Evolutionary conservation across 2,113 vertebrate genomes (phyloP).

Genomic region (Brienomyrus brachyistius): DNA sequence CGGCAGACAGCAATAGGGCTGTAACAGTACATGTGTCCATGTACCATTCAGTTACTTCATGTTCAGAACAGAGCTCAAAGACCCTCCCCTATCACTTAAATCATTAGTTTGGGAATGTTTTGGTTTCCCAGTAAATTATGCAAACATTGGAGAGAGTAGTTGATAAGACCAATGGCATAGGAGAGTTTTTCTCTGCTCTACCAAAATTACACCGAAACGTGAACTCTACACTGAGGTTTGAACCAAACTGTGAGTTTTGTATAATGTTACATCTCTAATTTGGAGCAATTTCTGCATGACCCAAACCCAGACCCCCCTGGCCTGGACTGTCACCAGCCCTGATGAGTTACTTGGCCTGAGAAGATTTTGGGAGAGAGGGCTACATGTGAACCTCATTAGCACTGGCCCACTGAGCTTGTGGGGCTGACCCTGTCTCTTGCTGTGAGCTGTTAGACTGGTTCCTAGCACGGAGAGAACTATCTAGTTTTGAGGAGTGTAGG

Average conservation of each 20-base stretch:
- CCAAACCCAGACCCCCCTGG: too few species aligned
- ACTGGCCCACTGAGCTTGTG: not conserved
- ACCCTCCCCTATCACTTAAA: not conserved
- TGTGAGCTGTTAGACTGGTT: not conserved
- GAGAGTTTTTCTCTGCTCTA: not conserved
- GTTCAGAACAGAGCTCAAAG: too few species aligned
- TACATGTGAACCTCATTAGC: not conserved
- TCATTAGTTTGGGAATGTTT: not conserved
- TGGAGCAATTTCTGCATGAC: not conserved
- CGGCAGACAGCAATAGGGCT: not conserved
- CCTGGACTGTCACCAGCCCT: not conserved
- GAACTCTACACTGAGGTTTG: not conserved
- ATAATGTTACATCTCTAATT: not conserved
- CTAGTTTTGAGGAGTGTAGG: not conserved
- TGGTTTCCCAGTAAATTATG: not conserved
- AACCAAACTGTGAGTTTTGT: not conserved
- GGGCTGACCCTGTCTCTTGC: not conserved
- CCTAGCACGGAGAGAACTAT: not conserved
- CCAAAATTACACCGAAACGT: not conserved
- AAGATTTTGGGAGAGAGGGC: not conserved
- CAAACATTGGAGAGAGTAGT: not conserved
- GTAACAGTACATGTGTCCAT: too few species aligned
- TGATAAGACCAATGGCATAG: not conserved
- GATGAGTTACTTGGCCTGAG: not conserved
- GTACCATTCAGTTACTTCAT: too few species aligned